Evolutionary conservation across 2,888 invertebrate genomes (phyloP).

Genomic region (Thereva unica): DNA sequence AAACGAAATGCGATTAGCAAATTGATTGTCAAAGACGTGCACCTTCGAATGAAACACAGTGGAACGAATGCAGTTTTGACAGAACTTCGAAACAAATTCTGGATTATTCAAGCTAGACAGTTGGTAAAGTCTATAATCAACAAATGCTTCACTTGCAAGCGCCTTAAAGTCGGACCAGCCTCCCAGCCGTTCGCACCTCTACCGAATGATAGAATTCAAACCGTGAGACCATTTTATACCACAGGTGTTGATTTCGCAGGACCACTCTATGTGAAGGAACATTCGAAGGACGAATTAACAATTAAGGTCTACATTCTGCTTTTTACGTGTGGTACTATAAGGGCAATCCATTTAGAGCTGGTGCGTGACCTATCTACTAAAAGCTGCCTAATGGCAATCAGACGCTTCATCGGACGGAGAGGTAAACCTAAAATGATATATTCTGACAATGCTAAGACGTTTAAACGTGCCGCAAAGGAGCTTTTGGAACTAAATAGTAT

Average conservation of each 20-base stretch:
- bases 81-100: background rate
- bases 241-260: slow-evolving; percentile 7
- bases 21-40: slow-evolving; percentile 2
- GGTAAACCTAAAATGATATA: background rate
- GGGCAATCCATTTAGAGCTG: slow-evolving; percentile 3
- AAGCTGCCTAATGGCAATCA: background rate
- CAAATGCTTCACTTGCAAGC: slow-evolving; percentile 2
- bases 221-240: background rate
- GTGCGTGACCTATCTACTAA: background rate
- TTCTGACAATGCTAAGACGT: slow-evolving; percentile 7
- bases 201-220: slow-evolving; percentile 3
- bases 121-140: background rate
- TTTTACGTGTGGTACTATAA: no score
- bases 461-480: slow-evolving; percentile 18
- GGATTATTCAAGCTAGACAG: background rate
- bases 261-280: slow-evolving; percentile 1
- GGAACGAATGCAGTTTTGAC: background rate
- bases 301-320: no score
- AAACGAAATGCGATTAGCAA: background rate
- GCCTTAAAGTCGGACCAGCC: background rate
- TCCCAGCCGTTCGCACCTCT: slow-evolving; percentile 3
- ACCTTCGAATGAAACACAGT: no score
- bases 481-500: background rate
- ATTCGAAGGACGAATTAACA: background rate
- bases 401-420: background rate